These are phyloP conservation scores for Phaenicophaeus curvirostris DNA, from an alignment of 2,797 vertebrate genomes.

Conservation along the genomic window DNA sequence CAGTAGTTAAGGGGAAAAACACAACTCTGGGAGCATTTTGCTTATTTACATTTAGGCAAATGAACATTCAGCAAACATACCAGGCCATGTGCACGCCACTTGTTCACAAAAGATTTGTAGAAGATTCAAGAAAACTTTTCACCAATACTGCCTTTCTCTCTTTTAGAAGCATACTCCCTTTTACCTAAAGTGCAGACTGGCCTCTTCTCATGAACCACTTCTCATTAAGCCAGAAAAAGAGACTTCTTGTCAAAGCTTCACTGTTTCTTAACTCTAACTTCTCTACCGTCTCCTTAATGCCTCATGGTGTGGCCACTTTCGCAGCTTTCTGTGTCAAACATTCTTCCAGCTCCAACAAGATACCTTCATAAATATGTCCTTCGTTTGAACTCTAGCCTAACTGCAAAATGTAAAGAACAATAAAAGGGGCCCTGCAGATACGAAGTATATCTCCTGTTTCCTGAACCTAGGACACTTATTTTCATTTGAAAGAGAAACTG, in stretches of 20 bases:
- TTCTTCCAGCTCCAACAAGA: background rate
- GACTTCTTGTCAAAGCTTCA: background rate
- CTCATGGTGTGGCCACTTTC: background rate
- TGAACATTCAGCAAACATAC: background rate
- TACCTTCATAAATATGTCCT: background rate
- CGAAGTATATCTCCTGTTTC: background rate
- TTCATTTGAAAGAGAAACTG: constrained; percentile 4
- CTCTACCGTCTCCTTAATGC: background rate
- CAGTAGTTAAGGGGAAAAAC: background rate
- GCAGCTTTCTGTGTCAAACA: background rate
- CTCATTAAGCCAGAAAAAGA: background rate
- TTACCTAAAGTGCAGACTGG: background rate
- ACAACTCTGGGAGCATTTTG: background rate
- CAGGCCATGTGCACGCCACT: background rate
- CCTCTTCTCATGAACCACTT: background rate
- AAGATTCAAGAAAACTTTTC: background rate
- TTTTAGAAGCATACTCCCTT: background rate
- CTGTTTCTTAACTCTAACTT: background rate
- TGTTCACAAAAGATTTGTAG: background rate
- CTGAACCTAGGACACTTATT: background rate
- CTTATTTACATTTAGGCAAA: background rate
- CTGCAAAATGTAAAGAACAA: background rate
- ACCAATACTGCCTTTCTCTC: background rate
- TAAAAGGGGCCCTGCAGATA: background rate
- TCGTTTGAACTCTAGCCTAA: background rate